Percentiles rank a stretch among this genome's conserved stretches.
Evolutionary conservation across 2,797 vertebrate genomes (phyloP).

Genomic region (Thripadectes ignobilis): DNA sequence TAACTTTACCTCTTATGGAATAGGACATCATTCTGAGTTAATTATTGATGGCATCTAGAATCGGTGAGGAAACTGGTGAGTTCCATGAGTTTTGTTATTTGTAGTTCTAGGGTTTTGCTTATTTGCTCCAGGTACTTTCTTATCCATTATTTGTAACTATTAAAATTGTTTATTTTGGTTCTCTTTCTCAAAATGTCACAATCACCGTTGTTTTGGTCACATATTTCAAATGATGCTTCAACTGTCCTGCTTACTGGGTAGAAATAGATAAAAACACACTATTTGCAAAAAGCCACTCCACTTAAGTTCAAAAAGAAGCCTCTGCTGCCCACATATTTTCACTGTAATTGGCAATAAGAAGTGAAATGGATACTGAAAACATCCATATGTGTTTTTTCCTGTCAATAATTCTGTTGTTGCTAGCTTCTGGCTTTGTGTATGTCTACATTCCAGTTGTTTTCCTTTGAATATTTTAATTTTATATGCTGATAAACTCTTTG

Average conservation of each 20-base stretch:
- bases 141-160: neutral
- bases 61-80: neutral
- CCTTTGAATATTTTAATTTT: neutral
- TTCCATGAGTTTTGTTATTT: neutral
- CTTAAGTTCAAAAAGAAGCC: neutral
- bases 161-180: neutral
- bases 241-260: neutral
- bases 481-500: neutral
- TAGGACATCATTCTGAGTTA: neutral
- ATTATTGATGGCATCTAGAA: neutral
- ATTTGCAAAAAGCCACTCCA: neutral
- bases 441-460: neutral
- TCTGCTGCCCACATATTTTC: neutral
- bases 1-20: neutral
- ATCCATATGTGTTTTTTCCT: slow-evolving; percentile 31
- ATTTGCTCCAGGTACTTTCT: neutral
- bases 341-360: neutral
- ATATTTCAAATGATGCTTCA: neutral
- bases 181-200: neutral
- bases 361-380: slow-evolving; percentile 54
- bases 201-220: neutral
- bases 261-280: neutral
- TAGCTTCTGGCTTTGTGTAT: neutral
- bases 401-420: slow-evolving; percentile 20
- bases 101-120: neutral